These are phyloP conservation scores for Typhlichthys eigenmanni DNA, from an alignment of 2,797 vertebrate species.

Conservation along the genomic window DNA sequence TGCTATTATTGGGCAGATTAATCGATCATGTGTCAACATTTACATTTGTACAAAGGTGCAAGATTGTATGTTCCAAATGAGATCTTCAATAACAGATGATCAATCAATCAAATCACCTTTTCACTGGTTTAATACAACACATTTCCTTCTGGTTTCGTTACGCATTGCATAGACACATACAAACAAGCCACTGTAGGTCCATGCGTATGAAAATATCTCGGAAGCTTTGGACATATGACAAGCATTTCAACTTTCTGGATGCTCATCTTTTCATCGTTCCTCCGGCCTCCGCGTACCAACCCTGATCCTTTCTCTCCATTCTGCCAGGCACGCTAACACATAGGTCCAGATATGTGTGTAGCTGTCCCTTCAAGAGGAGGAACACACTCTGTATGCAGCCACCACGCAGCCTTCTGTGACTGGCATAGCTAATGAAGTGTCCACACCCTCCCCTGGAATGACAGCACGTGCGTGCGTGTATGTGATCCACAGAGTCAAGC, in stretches of 20 bases:
- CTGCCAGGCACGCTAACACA: slow-evolving; percentile 46
- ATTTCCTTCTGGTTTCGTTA: not conserved
- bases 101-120: slow-evolving; percentile 1
- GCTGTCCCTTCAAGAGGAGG: slow-evolving; percentile 38
- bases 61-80: not conserved
- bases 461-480: not conserved
- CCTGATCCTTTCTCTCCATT: slow-evolving; percentile 52
- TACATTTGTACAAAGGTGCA: not conserved
- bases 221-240: slow-evolving; percentile 15
- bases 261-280: slow-evolving; percentile 43
- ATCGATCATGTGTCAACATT: slow-evolving; percentile 2
- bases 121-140: not conserved
- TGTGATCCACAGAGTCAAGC: slow-evolving; percentile 64
- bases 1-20: slow-evolving; percentile 24
- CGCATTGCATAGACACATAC: not conserved
- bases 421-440: slow-evolving; percentile 66
- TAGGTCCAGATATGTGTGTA: slow-evolving; percentile 26
- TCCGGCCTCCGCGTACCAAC: slow-evolving; percentile 32
- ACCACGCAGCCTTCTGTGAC: slow-evolving; percentile 31
- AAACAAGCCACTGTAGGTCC: not conserved
- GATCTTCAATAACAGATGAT: not conserved
- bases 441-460: slow-evolving; percentile 42
- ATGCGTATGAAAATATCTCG: not conserved
- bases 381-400: slow-evolving; percentile 58
- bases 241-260: slow-evolving; percentile 45